Base-by-base conservation (phyloP, 2,113 vertebrate species). In the Cinclus cinclus region DNA sequence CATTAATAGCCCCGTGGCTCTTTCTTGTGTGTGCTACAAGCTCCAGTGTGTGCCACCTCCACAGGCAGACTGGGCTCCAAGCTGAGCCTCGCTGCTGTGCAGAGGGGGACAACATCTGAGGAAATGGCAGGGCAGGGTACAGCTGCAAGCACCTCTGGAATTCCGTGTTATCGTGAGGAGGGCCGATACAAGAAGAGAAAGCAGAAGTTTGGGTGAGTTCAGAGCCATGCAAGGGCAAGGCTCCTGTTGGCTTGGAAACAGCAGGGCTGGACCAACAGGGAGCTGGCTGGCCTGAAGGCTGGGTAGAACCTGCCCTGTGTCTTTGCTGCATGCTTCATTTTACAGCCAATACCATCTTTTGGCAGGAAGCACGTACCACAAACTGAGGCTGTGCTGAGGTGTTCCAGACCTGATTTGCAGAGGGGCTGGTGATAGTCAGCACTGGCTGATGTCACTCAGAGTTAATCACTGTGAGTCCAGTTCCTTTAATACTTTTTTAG, bases 131-230 rank as follows among this genome's bases (percentile, higher is more conserved):
- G 12, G 2, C 0, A 3, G 12, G 41, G 4, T 13, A 20, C 33
- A 49, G 9, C 33, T 35, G n/a, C 31, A 27, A 50, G 5, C 7
- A 6, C 31, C 13, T 2, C 44, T 64, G 69, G 8, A 11, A 7
- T 68, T 35, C 27, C 30, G 1, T 7, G 0, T 17, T 11, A 0
- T 2, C 9, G 17, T 35, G 0, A 13, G 39, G 39, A 68, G 19
- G 8, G 44, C 6, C 30, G 20, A 2, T 24, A 3, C 3, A 50
- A 18, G 15, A 31, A 7, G 12, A 19, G 16, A 33, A 42, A 14
- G 6, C 2, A 33, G 5, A 56, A 37, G 1, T 46, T 18, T 20
- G 56, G 42, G 13, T 31, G 21, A 27, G 17, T 46, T 55, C 4
- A 23, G 39, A 30, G 56, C 5, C 4, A 0, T 12, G 24, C 13